phyloP scores from a whole-genome alignment of 2,888 invertebrate genomes.

The Meloe dianella region DNA sequence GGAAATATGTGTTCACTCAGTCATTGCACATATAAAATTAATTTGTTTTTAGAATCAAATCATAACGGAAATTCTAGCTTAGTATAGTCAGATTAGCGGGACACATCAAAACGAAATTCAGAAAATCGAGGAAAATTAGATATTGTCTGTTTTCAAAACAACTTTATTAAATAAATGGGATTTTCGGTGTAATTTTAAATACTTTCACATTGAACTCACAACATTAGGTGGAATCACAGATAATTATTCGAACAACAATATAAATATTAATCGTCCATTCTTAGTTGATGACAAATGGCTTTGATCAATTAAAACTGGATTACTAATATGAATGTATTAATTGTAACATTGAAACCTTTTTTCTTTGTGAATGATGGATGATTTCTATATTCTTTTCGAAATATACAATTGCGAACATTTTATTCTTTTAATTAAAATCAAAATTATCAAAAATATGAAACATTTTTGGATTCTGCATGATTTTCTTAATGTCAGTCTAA shows the following conservation, averaged over 20 bases:
- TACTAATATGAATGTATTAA: background rate
- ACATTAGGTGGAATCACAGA: slow-evolving; percentile 6
- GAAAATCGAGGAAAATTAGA: too few species aligned
- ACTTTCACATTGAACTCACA: slow-evolving; percentile 1
- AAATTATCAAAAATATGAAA: slow-evolving; percentile 5
- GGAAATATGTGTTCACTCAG: too few species aligned
- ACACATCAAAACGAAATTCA: too few species aligned
- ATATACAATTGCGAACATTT: background rate
- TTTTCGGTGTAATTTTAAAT: background rate
- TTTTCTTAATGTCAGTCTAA: background rate
- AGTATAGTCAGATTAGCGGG: too few species aligned
- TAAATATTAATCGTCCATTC: background rate
- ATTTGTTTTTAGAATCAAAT: too few species aligned
- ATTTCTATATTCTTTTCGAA: background rate
- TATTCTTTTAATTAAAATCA: background rate
- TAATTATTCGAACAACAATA: background rate
- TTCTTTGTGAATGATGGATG: background rate
- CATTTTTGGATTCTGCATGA: background rate
- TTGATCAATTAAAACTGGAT: background rate
- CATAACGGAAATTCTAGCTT: too few species aligned
- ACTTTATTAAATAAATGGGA: background rate
- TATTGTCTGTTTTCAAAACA: background rate
- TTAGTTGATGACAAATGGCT: background rate
- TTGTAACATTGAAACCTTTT: background rate
- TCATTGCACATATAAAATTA: too few species aligned